Base-by-base conservation (phyloP, 2,797 vertebrate species). In the Podargus strigoides region DNA sequence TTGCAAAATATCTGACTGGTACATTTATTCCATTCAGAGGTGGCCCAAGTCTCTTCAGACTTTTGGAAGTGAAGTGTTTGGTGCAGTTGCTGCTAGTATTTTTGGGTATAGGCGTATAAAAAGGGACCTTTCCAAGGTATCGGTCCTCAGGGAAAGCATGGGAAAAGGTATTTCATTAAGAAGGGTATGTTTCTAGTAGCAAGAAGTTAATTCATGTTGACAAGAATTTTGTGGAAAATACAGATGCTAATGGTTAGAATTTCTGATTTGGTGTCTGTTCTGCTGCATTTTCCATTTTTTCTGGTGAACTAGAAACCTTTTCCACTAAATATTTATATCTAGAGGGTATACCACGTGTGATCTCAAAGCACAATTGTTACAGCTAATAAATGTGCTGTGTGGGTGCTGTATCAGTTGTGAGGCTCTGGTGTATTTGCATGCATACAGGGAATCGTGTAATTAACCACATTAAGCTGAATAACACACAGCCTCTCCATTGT, bases 401-500 rank as follows among this genome's bases (percentile, higher is more conserved):
- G 84, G 87, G 39, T 90, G 78, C 84, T 85, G 17, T 44, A 64
- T 67, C 21, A 14, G 9, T 87, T 89, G 23, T 72, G 60, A 91
- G n/a, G 24, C 78, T 91, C 70, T 87, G 21, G 15, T 82, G 26
- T 52, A 55, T 85, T 90, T 94, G 82, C 72, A 64, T 85, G 78
- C 62, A 39, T 75, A 68, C 17, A 63, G 64, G 74, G 75, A 86
- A 78, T n/a, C 22, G 7, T 93, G 67, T 94, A 78, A 90, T 92
- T 94, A 96, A 87, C 70, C 53, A 9, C 53, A 79, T 90, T 77
- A 93, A 64, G 88, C 52, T 69, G 74, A 76, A 12, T 86, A 87
- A 60, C 59, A 66, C 50, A 90, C 72, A 93, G 76, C 72, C 69
- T 76, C 74, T 64, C 60, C 44, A 90, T 95, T 95, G 81, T 95